phyloP scores from a whole-genome alignment of 2,888 invertebrate genomes.

The Stenurella melanura region DNA sequence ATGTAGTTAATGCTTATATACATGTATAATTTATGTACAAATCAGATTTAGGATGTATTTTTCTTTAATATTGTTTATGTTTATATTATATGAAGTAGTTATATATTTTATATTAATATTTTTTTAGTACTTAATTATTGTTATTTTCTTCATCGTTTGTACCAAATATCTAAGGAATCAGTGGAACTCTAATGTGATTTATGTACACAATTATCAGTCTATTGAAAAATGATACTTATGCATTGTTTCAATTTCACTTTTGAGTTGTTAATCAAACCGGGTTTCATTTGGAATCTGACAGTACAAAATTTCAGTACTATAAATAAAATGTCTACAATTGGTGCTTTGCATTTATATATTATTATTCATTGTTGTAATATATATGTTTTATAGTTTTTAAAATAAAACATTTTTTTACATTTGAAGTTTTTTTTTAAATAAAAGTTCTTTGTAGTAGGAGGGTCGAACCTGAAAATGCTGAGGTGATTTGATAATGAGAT shows the following conservation, averaged over 20 bases:
- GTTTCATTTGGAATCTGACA: not conserved
- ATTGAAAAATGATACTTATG: too few relatives aligned
- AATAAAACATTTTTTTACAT: not conserved
- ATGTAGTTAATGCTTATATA: not conserved
- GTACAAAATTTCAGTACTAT: not conserved
- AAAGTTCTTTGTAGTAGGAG: too few relatives aligned
- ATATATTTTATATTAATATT: not conserved
- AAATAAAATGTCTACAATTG: not conserved
- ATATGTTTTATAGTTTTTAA: constrained; percentile 1
- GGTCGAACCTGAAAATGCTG: too few relatives aligned
- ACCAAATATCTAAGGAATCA: not conserved
- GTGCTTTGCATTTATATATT: constrained; percentile 1
- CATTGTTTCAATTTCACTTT: not conserved
- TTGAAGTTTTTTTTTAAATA: too few relatives aligned
- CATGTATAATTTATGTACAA: not conserved
- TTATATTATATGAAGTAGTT: not conserved
- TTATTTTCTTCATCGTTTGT: not conserved
- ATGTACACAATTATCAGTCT: not conserved
- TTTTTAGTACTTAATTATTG: not conserved
- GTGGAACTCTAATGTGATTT: not conserved
- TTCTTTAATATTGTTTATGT: not conserved
- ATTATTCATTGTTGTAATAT: not conserved
- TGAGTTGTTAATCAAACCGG: not conserved
- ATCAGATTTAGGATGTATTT: not conserved
- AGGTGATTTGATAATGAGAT: too few relatives aligned